phyloP scores from a whole-genome alignment of 92 coral and sea anemone genomes.

The Scolanthus callimorphus region DNA sequence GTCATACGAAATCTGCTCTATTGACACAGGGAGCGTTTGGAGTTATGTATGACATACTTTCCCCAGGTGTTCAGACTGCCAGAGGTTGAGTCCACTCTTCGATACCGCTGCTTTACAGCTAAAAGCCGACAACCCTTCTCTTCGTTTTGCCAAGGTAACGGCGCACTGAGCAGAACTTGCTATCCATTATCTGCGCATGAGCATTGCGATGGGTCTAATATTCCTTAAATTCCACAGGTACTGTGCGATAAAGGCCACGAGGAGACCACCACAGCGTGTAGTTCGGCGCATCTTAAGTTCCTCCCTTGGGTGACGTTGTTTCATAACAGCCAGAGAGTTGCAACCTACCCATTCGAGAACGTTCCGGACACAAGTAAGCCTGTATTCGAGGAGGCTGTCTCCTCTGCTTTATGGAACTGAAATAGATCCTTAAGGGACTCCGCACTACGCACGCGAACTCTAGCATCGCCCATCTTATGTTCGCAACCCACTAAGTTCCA shows the following conservation, averaged over 20 bases:
- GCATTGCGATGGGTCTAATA: neutral
- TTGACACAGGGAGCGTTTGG: no score
- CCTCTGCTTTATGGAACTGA: no score
- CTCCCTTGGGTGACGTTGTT: slow-evolving; percentile 28
- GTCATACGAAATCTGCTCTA: no score
- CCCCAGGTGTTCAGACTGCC: slow-evolving; percentile 34
- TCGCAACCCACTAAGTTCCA: no score
- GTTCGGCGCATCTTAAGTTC: slow-evolving; percentile 13
- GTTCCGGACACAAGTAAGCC: slow-evolving; percentile 23
- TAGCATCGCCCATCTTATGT: no score
- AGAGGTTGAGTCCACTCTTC: slow-evolving; percentile 21
- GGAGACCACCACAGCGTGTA: slow-evolving; percentile 9
- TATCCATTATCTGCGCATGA: neutral
- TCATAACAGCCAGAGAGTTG: slow-evolving; percentile 9
- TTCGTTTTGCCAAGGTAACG: slow-evolving; percentile 30
- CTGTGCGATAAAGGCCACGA: slow-evolving; percentile 21
- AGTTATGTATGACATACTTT: no score
- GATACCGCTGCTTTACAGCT: slow-evolving; percentile 25
- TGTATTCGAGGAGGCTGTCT: no score
- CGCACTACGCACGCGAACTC: no score
- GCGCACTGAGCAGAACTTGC: no score
- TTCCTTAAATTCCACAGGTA: slow-evolving; percentile 2
- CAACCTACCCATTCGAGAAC: slow-evolving; percentile 3
- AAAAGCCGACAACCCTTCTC: slow-evolving; percentile 12
- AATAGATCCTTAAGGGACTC: no score